Conservation (phyloP, 2,888 invertebrate genomes). For the Lepetodrilus schrolli region DNA sequence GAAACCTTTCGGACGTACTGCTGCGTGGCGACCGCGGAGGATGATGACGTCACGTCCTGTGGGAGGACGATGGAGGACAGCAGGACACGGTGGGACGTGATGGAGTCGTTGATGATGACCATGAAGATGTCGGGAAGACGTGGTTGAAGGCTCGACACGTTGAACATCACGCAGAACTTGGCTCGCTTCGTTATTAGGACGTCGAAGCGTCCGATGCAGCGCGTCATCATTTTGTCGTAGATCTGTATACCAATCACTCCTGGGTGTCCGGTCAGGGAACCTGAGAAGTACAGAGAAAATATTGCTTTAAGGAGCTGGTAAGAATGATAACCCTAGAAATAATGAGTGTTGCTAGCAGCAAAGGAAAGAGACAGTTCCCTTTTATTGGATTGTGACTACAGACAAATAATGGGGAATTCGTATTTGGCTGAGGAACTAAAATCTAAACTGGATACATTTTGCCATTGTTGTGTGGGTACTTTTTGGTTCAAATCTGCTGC, state of each 20-base stretch:
- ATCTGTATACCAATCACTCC: constrained; percentile 65
- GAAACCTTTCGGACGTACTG: background rate
- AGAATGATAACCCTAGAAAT: no score
- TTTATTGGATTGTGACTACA: no score
- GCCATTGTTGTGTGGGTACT: no score
- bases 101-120: constrained; percentile 59
- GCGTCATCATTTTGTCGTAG: constrained; percentile 56
- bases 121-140: constrained; percentile 61
- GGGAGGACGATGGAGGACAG: constrained; percentile 60
- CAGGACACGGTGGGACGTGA: constrained; percentile 54
- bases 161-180: constrained; percentile 64
- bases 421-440: no score
- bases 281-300: constrained; percentile 42
- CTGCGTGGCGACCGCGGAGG: no score
- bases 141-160: constrained; percentile 46
- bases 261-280: constrained; percentile 65
- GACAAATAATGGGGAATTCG: no score
- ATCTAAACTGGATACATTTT: no score
- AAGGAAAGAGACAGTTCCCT: no score
- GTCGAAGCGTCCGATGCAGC: constrained; percentile 62
- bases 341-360: no score
- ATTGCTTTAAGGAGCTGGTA: no score
- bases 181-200: constrained; percentile 66
- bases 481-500: no score
- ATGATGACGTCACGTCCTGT: constrained; percentile 13